phyloP scores from a whole-genome alignment of 2,113 vertebrate species.

The Ellobius talpinus region DNA sequence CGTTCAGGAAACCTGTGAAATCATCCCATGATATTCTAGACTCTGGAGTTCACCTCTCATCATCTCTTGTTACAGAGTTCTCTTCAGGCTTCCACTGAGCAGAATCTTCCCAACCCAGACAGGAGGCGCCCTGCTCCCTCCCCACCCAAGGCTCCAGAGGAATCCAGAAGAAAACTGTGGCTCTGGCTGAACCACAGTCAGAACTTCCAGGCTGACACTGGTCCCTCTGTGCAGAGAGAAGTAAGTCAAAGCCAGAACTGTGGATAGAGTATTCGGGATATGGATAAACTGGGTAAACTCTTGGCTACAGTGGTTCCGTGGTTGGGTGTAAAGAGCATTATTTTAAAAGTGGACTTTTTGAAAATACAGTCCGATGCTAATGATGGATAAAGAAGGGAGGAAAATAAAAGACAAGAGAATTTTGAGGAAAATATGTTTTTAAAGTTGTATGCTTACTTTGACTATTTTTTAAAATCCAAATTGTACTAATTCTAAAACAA shows the following conservation, averaged over 20 bases:
- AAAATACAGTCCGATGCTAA: not conserved
- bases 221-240: not conserved
- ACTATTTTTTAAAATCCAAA: slow-evolving; percentile 29
- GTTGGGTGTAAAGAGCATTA: not conserved
- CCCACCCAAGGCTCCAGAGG: not conserved
- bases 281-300: not conserved
- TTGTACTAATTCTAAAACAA: not conserved
- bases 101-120: not conserved
- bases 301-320: not conserved
- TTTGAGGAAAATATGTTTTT: not conserved
- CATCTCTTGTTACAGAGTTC: not conserved
- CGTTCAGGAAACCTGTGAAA: too few species aligned
- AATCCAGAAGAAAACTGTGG: not conserved
- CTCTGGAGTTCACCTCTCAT: not conserved
- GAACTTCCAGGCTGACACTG: not conserved
- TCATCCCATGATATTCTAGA: not conserved
- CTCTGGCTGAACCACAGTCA: not conserved
- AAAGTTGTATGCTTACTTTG: not conserved
- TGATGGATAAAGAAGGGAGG: not conserved
- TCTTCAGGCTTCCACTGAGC: not conserved
- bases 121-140: not conserved
- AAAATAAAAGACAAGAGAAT: not conserved
- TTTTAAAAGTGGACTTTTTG: slow-evolving; percentile 7
- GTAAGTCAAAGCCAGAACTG: not conserved
- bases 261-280: not conserved